Percentiles rank a stretch among this genome's conserved stretches.
Evolutionary conservation across 2,797 vertebrate genomes (phyloP).

Genomic region (Melanotaenia trifasciata): DNA sequence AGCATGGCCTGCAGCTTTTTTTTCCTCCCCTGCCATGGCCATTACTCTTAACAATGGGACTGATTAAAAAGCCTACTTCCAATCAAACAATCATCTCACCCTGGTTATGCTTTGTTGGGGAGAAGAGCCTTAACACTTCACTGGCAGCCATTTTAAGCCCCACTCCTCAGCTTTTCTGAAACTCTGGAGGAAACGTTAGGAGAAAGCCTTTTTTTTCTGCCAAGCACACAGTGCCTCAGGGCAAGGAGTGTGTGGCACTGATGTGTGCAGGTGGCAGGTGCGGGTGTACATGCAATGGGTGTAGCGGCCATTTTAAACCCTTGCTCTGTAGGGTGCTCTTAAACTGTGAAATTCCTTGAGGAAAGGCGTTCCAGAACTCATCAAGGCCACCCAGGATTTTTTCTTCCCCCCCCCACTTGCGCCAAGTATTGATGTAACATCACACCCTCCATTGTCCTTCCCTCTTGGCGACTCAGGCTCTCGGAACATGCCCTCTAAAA

Average conservation of each 20-base stretch:
- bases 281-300: slow-evolving; percentile 23
- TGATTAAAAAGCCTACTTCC: slow-evolving; percentile 78
- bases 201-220: slow-evolving; percentile 39
- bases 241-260: slow-evolving; percentile 52
- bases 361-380: slow-evolving; percentile 78
- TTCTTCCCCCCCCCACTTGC: slow-evolving; percentile 67
- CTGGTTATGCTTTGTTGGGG: slow-evolving; percentile 57
- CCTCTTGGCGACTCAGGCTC: slow-evolving; percentile 83
- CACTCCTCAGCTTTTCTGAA: slow-evolving; percentile 66
- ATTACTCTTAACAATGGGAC: slow-evolving; percentile 74
- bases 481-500: slow-evolving; percentile 87
- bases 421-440: slow-evolving; percentile 86
- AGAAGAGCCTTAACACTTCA: slow-evolving; percentile 56
- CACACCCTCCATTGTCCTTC: slow-evolving; percentile 87
- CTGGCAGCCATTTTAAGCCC: slow-evolving; percentile 81
- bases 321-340: slow-evolving; percentile 72
- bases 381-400: slow-evolving; percentile 85
- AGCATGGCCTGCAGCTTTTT: slow-evolving; percentile 63
- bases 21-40: slow-evolving; percentile 64
- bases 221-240: slow-evolving; percentile 56
- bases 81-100: slow-evolving; percentile 75
- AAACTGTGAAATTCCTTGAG: slow-evolving; percentile 80
- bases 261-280: slow-evolving; percentile 44
- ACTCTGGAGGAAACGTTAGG: slow-evolving; percentile 63
- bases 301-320: slow-evolving; percentile 74